Evolutionary conservation across 2,113 vertebrate species (phyloP).

Genomic region (Noctilio leporinus): DNA sequence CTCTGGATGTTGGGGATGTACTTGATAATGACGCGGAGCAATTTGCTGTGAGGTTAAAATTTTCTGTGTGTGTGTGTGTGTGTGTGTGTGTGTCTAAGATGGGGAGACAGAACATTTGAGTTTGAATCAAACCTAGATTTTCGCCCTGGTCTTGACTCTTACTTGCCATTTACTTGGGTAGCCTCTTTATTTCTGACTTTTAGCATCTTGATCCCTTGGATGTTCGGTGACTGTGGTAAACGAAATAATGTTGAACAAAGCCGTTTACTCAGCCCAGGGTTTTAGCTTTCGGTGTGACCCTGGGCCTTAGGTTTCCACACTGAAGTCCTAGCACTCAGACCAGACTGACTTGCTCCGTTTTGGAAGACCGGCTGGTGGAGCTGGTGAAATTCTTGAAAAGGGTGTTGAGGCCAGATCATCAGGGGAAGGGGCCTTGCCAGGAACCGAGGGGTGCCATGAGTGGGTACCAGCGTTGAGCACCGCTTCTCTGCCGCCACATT

Average conservation of each 20-base stretch:
- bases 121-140: background rate
- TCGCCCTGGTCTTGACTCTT: background rate
- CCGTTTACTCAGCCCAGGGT: background rate
- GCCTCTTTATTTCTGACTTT: background rate
- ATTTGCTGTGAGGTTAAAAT: background rate
- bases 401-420: background rate
- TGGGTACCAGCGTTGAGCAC: no score
- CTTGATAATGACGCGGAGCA: background rate
- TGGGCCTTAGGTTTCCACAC: background rate
- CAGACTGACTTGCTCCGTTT: background rate
- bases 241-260: background rate
- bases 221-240: background rate
- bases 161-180: background rate
- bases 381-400: background rate
- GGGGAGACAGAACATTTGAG: background rate
- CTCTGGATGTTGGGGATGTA: background rate
- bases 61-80: background rate
- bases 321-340: background rate
- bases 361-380: background rate
- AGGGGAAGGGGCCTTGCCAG: fast-evolving
- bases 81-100: no score
- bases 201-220: background rate
- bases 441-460: background rate
- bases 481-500: fast-evolving
- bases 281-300: background rate